These are phyloP conservation scores for Peromyscus polionotus DNA, from an alignment of 2,113 vertebrate species.

Conservation along the genomic window DNA sequence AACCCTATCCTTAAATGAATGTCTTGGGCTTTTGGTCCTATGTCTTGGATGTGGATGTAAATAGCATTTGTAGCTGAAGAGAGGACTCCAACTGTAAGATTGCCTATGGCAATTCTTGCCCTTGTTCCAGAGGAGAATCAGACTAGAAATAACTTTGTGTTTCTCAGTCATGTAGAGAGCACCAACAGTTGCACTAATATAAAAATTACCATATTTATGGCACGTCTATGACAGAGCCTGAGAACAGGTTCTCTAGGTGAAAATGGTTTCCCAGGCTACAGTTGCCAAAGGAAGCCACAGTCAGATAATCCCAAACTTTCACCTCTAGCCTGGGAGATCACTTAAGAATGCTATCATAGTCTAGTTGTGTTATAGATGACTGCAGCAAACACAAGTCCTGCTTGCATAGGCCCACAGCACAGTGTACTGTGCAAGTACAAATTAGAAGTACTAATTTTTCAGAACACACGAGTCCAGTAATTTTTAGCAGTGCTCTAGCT, in stretches of 20 bases:
- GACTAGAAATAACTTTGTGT: neutral
- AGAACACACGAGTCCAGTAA: neutral
- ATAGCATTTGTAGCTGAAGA: neutral
- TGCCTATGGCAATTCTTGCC: neutral
- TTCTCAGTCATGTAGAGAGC: slow-evolving; percentile 31
- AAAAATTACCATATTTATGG: neutral
- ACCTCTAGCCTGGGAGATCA: slow-evolving; percentile 11
- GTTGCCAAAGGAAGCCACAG: neutral
- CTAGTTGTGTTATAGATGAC: neutral
- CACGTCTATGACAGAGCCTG: neutral
- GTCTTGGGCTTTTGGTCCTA: neutral
- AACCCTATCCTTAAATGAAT: neutral
- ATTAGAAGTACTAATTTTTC: slow-evolving; percentile 40
- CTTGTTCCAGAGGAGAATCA: neutral
- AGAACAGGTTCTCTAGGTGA: neutral
- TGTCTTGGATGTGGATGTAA: neutral
- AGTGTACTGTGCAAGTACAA: neutral
- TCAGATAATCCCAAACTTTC: slow-evolving; percentile 43
- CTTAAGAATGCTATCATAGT: neutral
- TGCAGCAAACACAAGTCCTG: neutral
- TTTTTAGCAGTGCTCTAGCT: slow-evolving; percentile 44
- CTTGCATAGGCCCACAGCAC: neutral
- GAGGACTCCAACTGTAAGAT: neutral
- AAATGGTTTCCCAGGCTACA: neutral
- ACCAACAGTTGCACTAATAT: neutral